phyloP scores from a whole-genome alignment of 2,113 vertebrate genomes.

The Indicator maculatus region DNA sequence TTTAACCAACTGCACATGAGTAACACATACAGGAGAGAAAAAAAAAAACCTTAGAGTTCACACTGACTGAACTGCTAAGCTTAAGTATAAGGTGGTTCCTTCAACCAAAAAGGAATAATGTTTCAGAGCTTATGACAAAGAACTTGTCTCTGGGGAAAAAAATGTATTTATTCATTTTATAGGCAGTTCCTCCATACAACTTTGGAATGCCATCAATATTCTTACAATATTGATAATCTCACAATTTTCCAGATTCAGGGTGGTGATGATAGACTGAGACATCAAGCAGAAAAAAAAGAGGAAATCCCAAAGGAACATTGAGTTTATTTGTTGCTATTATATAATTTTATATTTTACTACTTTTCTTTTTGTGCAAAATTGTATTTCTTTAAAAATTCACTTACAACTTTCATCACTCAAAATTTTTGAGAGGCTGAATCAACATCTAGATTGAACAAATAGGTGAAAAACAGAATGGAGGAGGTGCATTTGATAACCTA shows the following conservation, averaged over 20 bases:
- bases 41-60: neutral
- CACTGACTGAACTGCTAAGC: neutral
- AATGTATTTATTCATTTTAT: neutral
- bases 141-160: neutral
- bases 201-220: neutral
- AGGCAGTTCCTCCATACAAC: neutral
- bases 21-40: neutral
- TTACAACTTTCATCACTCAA: neutral
- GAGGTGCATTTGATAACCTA: neutral
- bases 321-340: neutral
- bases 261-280: neutral
- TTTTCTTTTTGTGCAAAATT: neutral
- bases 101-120: neutral
- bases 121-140: neutral
- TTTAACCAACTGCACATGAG: neutral
- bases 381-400: neutral
- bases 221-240: neutral
- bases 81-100: neutral
- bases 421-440: neutral
- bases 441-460: neutral
- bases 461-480: neutral
- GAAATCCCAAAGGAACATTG: neutral
- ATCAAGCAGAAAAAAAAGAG: neutral
- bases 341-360: neutral
- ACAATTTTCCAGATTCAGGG: neutral